phyloP scores from a whole-genome alignment of 2,888 invertebrate genomes.

The Bombyx huttoni region DNA sequence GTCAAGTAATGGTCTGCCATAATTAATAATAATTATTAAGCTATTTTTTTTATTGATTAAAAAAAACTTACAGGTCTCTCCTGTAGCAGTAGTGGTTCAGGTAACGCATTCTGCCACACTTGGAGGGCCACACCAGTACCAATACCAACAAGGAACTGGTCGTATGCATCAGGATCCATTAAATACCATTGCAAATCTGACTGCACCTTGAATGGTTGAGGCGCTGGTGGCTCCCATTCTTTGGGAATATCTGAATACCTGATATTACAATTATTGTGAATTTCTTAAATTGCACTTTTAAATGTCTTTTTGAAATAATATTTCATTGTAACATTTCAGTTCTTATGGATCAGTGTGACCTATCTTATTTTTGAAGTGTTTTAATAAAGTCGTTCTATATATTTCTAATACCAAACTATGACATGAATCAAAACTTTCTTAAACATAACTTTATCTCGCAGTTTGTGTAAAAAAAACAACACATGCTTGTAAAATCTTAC shows the following conservation, averaged over 20 bases:
- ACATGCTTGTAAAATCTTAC: no score
- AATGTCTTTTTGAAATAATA: not conserved
- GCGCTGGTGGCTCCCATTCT: conserved; percentile 93
- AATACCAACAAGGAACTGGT: conserved; percentile 93
- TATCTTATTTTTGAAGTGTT: no score
- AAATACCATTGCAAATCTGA: conserved; percentile 94
- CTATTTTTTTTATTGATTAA: no score
- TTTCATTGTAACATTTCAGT: not conserved
- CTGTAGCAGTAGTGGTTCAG: conserved; percentile 87
- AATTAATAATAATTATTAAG: no score
- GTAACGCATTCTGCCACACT: conserved; percentile 90
- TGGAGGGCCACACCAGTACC: conserved; percentile 87
- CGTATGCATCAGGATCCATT: conserved; percentile 94
- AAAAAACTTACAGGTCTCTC: conserved; percentile 78
- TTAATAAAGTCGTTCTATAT: no score
- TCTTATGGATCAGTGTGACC: no score
- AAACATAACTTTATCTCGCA: no score
- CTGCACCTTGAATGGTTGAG: conserved; percentile 91
- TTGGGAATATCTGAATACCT: conserved; percentile 90
- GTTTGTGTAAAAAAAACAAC: no score
- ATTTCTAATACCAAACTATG: no score
- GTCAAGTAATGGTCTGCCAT: no score
- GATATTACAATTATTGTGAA: not conserved
- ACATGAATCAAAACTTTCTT: no score
- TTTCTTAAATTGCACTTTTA: not conserved